Evolutionary conservation across 35 echinoderm and acorn worm species (phyloP).

Genomic region (Apostichopus californicus): DNA sequence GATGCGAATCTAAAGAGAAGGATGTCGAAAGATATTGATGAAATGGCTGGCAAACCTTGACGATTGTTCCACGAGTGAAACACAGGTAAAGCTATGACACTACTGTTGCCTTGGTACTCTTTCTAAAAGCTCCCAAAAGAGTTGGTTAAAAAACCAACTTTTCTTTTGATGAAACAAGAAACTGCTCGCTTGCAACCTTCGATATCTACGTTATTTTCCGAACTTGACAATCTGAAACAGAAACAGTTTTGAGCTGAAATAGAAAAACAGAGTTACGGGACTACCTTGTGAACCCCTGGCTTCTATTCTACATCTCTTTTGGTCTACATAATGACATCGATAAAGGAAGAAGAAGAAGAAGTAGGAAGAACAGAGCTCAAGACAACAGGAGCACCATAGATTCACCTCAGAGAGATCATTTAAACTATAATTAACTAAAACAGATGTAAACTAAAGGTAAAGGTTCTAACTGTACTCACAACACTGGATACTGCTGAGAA

Average conservation of each 20-base stretch:
- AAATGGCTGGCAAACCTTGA: not conserved
- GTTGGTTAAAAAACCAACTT: no score
- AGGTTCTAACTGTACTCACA: constrained; percentile 1
- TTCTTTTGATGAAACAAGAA: no score
- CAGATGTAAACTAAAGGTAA: not conserved
- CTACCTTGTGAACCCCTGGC: no score
- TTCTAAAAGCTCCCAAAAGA: not conserved
- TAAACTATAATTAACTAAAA: not conserved
- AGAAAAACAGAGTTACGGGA: no score
- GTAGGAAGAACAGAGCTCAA: not conserved
- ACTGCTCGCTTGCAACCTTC: no score
- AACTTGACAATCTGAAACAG: no score
- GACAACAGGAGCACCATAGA: not conserved
- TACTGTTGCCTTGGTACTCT: not conserved
- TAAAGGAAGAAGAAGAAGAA: not conserved
- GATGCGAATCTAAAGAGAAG: constrained; percentile 71
- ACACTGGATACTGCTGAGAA: not conserved
- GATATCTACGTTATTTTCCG: no score
- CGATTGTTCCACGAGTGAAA: not conserved
- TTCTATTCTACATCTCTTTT: no score
- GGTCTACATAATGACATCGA: not conserved
- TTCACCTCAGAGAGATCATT: not conserved
- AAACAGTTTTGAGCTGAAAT: no score
- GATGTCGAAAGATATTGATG: not conserved
- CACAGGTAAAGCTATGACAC: not conserved